phyloP scores from a whole-genome alignment of 2,888 invertebrate genomes.

The Fragum whitleyi region DNA sequence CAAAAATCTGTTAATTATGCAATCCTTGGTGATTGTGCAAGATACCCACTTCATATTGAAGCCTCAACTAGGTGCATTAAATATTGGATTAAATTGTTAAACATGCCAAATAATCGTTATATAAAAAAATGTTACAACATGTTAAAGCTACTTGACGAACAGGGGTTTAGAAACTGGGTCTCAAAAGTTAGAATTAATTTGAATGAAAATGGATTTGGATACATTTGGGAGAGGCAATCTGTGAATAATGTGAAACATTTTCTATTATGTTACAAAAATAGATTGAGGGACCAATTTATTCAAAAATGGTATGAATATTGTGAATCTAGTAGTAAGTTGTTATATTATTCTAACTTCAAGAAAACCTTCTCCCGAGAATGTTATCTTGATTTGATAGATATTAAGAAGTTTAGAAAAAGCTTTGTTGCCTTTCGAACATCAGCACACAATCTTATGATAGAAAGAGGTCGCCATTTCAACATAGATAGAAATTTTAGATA shows the following conservation, averaged over 20 bases:
- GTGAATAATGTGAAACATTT: too few species aligned
- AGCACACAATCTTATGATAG: constrained; percentile 13
- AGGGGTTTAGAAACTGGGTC: constrained; percentile 29
- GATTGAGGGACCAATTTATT: constrained; percentile 16
- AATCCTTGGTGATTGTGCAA: constrained; percentile 38
- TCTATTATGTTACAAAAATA: constrained; percentile 4
- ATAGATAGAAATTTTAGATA: background rate
- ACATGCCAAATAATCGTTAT: constrained; percentile 13
- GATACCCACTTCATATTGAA: constrained; percentile 31
- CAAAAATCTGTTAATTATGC: background rate
- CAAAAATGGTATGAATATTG: constrained; percentile 11
- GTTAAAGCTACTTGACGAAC: too few species aligned
- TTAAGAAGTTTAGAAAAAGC: background rate
- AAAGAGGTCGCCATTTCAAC: constrained; percentile 9
- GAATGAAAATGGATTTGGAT: constrained; percentile 28
- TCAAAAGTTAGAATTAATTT: constrained; percentile 6
- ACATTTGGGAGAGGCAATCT: constrained; percentile 29
- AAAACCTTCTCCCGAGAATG: background rate
- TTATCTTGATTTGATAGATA: constrained; percentile 7
- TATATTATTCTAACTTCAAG: constrained; percentile 6
- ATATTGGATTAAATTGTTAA: constrained; percentile 39
- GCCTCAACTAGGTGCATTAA: constrained; percentile 33
- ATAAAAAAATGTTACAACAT: constrained; percentile 22
- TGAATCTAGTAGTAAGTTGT: constrained; percentile 8
- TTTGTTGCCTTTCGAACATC: background rate